Base-by-base conservation (phyloP, 2,888 invertebrate species). In the Rhaphigaster nebulosa region DNA sequence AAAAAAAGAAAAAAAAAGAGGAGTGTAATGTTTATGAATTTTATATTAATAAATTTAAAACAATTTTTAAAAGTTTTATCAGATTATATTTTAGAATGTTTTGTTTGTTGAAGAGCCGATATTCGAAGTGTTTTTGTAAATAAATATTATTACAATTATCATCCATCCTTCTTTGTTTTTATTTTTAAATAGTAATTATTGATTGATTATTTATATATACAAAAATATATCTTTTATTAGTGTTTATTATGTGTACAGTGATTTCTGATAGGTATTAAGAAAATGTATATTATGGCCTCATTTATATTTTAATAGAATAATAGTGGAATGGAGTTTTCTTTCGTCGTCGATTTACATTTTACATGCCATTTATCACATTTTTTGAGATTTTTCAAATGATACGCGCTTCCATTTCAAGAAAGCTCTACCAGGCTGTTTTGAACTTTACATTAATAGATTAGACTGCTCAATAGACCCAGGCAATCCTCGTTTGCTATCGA, bases 231-330 rank as follows among this genome's bases (percentile, higher is more conserved):
- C 88, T 89, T 89, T 89, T 89, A 76, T 89, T 89, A 89, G 89
- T 89, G 65, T 89, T 89, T 89, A 89, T 89, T 89, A 89, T 89
- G 45, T 89, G 89, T 89, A 89, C 89, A 89, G 89, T 89, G 89
- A 89, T 89, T 76, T 89, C 70, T 38, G 65, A 89, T 89, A 89
- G 89, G 76, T 89, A 41, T 38, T 89, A 89, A 89, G 89, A 70
- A 80, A 65, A 90, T 90, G 90, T 90, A 90, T 87, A 90, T 87
- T 90, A 90, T 90, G 90, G 90, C 90, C 90, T 90, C 90, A 87
- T 90, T 90, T 90, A 84, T 90, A 90, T 90, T 90, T 90, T 84
- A 90, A 90, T 89, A 89, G 89, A 76, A 52, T 76, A 70, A 70
- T 89, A 89, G 89, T 65, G 41, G 26, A 80, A 50, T 45, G 45